Base-by-base conservation (phyloP, 2,888 invertebrate species). In the Dynastes tityus region DNA sequence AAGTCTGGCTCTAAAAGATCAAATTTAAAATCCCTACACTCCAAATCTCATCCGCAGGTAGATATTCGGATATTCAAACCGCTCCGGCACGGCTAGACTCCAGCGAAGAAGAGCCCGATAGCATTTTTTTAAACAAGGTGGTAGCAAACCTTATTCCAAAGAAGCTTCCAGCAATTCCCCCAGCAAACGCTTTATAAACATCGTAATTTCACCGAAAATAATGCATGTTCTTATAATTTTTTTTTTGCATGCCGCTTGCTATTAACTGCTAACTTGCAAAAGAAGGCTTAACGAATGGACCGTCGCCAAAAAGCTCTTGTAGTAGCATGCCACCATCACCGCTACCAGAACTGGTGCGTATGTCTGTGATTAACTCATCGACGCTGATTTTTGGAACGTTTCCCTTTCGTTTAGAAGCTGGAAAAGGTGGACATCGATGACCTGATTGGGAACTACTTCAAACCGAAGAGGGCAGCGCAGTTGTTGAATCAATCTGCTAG, bases 361-460 rank as follows among this genome's bases (percentile, higher is more conserved):
- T 65, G 2, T 2, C 13, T 40, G 49, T 32, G 16, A 11, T 45
- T 45, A 45, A 45, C 53, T 77, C 22, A 6, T 53, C 55, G 37
- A 61, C 37, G 9, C 32, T 55, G n/a, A 68, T 63, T n/a, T 74
- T 37, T 40, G 53, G 51, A 80, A 11, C 61, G 55, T 76, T 79
- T 29, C 71, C 70, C 13, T 2, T 67, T 67, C 16, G 78, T 80
- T 74, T 77, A 91, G 91, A 90, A 90, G 87, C 86, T 92, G 63
- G 90, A 91, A 82, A 87, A 88, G 78, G 89, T 89, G 49, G 80
- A 82, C n/a, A 49, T 76, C 79, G 91, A 93, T 80, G 92, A 94
- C 81, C 91, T 94, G 78, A 92, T 94, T 0, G 92, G 92, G 68
- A 93, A 91, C 83, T 95, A 95, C 87, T 95, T 95, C 88, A 93